A percentile compares a stretch with the other conserved stretches of the same genome.
Conservation (phyloP, 2,797 vertebrate species). For the Gymnothorax javanicus region DNA sequence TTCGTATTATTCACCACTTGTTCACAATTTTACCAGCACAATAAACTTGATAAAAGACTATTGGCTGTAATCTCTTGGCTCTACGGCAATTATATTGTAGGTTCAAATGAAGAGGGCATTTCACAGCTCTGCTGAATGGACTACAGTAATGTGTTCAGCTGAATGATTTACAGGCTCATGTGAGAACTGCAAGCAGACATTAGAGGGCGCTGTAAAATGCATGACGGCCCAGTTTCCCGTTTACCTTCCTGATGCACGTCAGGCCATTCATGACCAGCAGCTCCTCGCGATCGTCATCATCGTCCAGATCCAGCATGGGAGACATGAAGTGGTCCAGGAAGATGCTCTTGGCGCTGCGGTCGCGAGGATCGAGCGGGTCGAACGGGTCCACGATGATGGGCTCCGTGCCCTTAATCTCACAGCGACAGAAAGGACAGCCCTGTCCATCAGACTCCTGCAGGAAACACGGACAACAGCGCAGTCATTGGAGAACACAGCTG, state of each 20-base stretch:
- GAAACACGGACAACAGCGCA: constrained; percentile 14
- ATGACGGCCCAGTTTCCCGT: not conserved
- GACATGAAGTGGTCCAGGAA: constrained; percentile 85
- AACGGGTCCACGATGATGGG: constrained; percentile 94
- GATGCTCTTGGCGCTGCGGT: constrained; percentile 83
- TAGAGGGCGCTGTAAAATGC: not conserved
- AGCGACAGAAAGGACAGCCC: constrained; percentile 93
- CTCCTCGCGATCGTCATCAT: constrained; percentile 88
- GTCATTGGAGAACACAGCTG: not conserved
- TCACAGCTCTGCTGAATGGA: not conserved
- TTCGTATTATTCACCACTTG: no score
- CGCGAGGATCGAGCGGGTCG: constrained; percentile 88
- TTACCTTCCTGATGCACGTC: constrained; percentile 87
- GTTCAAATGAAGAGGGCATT: not conserved
- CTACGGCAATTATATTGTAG: not conserved
- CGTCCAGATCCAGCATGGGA: constrained; percentile 88
- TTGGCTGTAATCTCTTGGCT: no score
- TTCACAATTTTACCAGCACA: no score
- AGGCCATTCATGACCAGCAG: constrained; percentile 88
- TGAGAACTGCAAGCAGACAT: not conserved
- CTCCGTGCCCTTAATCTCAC: constrained; percentile 95
- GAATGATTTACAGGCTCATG: not conserved
- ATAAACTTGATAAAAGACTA: no score
- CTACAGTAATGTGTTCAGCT: no score
- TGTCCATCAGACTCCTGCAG: constrained; percentile 92